Evolutionary conservation across 2,113 vertebrate species (phyloP).

Genomic region (Leuciscus idus): DNA sequence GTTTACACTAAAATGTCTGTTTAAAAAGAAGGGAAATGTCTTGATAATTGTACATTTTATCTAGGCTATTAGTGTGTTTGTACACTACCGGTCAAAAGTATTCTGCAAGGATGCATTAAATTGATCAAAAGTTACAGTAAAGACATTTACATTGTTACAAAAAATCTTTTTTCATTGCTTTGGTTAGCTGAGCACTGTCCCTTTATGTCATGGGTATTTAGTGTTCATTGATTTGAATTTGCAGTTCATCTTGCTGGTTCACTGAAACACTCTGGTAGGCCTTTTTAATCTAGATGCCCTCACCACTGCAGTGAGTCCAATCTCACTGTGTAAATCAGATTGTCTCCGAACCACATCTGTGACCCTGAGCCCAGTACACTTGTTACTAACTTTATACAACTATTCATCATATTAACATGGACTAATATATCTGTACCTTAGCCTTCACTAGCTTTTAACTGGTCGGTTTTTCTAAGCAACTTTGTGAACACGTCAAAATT

Average conservation of each 20-base stretch:
- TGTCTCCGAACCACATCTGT: slow-evolving; percentile 18
- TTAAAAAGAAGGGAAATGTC: background rate
- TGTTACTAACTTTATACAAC: slow-evolving; percentile 35
- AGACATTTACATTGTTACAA: no score
- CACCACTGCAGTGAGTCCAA: slow-evolving; percentile 11
- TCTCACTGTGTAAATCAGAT: slow-evolving; percentile 31
- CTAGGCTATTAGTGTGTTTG: no score
- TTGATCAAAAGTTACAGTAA: no score
- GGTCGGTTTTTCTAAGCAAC: background rate
- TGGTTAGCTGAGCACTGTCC: no score
- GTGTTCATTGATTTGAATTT: slow-evolving; percentile 13
- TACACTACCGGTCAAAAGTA: no score
- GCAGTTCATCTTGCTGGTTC: background rate
- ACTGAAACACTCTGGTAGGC: background rate
- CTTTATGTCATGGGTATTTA: background rate
- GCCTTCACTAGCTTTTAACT: background rate
- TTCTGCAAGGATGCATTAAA: no score
- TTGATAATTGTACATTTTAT: no score
- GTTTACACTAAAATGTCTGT: background rate
- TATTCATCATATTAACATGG: slow-evolving; percentile 53
- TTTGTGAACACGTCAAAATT: background rate
- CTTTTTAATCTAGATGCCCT: slow-evolving; percentile 3
- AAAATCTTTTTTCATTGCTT: no score
- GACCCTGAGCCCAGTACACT: slow-evolving; percentile 32
- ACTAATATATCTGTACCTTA: slow-evolving; percentile 28